A percentile compares a stretch with the other conserved stretches of the same genome.
Evolutionary conservation across 2,113 vertebrate genomes (phyloP).

Genomic region (Mugil cephalus): DNA sequence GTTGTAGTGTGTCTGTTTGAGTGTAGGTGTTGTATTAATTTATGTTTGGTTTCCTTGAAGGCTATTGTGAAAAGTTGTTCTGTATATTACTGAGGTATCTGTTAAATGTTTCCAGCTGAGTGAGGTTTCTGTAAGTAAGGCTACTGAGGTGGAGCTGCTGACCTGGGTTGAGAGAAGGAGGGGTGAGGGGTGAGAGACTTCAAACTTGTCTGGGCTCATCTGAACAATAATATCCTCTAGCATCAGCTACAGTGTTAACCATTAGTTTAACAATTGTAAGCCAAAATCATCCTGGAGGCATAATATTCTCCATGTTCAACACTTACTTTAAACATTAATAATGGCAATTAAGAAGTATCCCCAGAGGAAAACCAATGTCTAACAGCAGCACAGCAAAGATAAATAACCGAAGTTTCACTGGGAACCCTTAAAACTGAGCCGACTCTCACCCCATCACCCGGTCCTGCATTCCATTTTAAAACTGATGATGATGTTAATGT

Average conservation of each 20-base stretch:
- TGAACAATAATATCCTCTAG: not conserved
- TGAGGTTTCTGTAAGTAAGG: slow-evolving; percentile 80
- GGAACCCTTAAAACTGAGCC: slow-evolving; percentile 19
- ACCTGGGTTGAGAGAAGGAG: slow-evolving; percentile 66
- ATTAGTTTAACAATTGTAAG: not conserved
- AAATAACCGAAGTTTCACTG: not conserved
- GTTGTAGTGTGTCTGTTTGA: slow-evolving; percentile 46
- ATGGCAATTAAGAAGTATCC: not conserved
- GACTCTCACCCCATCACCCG: slow-evolving; percentile 19
- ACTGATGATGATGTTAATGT: slow-evolving; percentile 50
- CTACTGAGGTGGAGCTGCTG: slow-evolving; percentile 80
- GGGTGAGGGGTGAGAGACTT: slow-evolving; percentile 12
- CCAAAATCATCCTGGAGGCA: not conserved
- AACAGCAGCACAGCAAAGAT: slow-evolving; percentile 16
- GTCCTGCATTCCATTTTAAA: slow-evolving; percentile 45
- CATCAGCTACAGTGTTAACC: slow-evolving; percentile 1
- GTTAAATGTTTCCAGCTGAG: slow-evolving; percentile 69
- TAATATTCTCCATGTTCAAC: not conserved
- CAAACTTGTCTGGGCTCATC: slow-evolving; percentile 12
- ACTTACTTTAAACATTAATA: slow-evolving; percentile 2
- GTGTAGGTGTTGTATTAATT: slow-evolving; percentile 51
- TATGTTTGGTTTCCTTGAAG: slow-evolving; percentile 76
- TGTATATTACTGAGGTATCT: slow-evolving; percentile 77
- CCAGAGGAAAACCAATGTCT: not conserved
- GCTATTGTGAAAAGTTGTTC: slow-evolving; percentile 65